Evolutionary conservation across 2,797 vertebrate species (phyloP).

Genomic region (Antrozous pallidus): DNA sequence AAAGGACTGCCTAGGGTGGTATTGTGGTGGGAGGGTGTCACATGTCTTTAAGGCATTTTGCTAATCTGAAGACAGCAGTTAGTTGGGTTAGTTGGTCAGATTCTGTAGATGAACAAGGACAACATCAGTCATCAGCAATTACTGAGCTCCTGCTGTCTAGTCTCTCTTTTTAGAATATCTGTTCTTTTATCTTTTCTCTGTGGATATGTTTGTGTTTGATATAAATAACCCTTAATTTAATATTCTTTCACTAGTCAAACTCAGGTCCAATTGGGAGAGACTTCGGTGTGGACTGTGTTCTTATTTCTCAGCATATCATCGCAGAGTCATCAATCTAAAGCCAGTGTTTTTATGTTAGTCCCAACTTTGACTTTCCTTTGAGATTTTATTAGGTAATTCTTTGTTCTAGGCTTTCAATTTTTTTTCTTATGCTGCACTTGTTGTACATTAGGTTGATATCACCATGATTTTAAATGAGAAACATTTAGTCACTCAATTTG

Average conservation of each 20-base stretch:
- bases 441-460: background rate
- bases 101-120: background rate
- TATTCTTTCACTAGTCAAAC: background rate
- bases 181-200: background rate
- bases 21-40: background rate
- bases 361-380: background rate
- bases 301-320: background rate
- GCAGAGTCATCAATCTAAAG: background rate
- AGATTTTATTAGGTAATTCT: background rate
- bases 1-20: background rate
- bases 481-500: background rate
- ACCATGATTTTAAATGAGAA: background rate
- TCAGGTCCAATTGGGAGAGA: background rate
- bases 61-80: background rate
- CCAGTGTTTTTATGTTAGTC: background rate
- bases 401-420: background rate
- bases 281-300: background rate
- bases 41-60: background rate
- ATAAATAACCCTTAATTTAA: background rate
- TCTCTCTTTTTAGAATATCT: background rate
- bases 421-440: background rate
- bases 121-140: background rate
- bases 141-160: background rate
- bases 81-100: background rate
- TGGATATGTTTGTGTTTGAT: background rate